Evolutionary conservation across 2,888 invertebrate genomes (phyloP).

Genomic region (Pachymerium ferrugineum): DNA sequence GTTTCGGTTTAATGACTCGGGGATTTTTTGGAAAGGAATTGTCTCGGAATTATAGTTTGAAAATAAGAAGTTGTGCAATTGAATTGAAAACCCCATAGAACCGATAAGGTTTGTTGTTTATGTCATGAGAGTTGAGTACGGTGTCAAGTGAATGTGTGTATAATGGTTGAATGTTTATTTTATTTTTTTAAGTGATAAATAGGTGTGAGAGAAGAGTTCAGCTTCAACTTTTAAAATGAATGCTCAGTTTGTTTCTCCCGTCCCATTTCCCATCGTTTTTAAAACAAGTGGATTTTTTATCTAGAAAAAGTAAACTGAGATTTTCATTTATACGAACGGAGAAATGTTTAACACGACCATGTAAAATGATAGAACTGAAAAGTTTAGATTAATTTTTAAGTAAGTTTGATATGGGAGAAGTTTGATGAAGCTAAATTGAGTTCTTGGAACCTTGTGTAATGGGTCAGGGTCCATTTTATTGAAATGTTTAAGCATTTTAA

Average conservation of each 20-base stretch:
- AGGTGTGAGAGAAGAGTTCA: slow-evolving; percentile 3
- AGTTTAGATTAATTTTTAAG: not conserved
- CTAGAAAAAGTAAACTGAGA: not conserved
- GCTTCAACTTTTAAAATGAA: slow-evolving; percentile 2
- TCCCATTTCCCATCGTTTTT: not conserved
- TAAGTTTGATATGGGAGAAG: not conserved
- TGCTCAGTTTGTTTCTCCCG: not conserved
- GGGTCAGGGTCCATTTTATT: not conserved
- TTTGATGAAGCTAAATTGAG: not conserved
- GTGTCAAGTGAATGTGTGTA: not conserved
- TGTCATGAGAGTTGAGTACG: too few species aligned
- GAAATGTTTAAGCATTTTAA: not conserved
- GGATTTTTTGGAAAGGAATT: not conserved
- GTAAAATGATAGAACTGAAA: not conserved
- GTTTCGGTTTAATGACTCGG: not conserved
- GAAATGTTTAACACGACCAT: too few species aligned
- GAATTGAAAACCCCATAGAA: too few species aligned
- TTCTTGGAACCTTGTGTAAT: not conserved
- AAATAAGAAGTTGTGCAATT: too few species aligned
- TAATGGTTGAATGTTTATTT: not conserved
- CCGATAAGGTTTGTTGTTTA: not conserved
- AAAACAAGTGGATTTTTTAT: not conserved
- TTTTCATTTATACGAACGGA: too few species aligned
- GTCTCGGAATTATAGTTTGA: not conserved
- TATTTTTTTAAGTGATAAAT: slow-evolving; percentile 5